phyloP scores from a whole-genome alignment of 2,113 vertebrate species.

The Nerophis ophidion region DNA sequence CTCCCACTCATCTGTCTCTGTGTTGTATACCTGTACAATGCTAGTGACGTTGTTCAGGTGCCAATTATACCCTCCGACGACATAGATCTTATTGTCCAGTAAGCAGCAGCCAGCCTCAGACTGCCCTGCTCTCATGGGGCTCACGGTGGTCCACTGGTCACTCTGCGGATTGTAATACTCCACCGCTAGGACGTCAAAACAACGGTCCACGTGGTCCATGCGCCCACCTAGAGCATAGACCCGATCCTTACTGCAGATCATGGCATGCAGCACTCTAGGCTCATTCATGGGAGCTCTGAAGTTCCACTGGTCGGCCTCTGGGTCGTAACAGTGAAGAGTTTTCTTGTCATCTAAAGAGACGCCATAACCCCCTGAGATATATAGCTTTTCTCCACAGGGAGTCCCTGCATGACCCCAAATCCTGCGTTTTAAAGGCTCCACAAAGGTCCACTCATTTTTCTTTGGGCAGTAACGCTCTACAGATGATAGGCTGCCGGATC shows the following conservation, averaged over 20 bases:
- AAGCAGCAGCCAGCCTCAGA: conserved; percentile 92
- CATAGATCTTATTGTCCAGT: conserved; percentile 85
- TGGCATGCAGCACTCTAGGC: conserved; percentile 87
- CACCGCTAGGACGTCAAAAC: conserved; percentile 88
- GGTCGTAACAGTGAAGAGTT: conserved; percentile 87
- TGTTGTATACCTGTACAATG: conserved; percentile 96
- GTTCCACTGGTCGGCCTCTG: conserved; percentile 80
- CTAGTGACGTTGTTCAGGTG: conserved; percentile 96
- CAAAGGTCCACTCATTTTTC: conserved; percentile 85
- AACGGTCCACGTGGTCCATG: conserved; percentile 95
- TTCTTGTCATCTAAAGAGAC: conserved; percentile 94
- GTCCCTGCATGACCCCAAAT: conserved; percentile 94
- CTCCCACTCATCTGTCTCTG: conserved; percentile 91
- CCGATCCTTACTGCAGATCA: conserved; percentile 75
- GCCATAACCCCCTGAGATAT: conserved; percentile 91
- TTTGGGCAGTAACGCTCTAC: conserved; percentile 91
- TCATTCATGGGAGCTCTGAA: conserved; percentile 89
- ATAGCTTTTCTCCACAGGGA: conserved; percentile 75
- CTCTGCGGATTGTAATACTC: conserved; percentile 88
- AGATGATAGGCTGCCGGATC: conserved; percentile 87
- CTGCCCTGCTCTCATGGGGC: conserved; percentile 89
- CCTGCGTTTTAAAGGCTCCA: conserved; percentile 85
- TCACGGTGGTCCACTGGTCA: conserved; percentile 92
- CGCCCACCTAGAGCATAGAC: conserved; percentile 89
- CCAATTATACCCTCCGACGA: conserved; percentile 96